Conservation (phyloP, 2,113 vertebrate species). For the Toxotes chatareus region DNA sequence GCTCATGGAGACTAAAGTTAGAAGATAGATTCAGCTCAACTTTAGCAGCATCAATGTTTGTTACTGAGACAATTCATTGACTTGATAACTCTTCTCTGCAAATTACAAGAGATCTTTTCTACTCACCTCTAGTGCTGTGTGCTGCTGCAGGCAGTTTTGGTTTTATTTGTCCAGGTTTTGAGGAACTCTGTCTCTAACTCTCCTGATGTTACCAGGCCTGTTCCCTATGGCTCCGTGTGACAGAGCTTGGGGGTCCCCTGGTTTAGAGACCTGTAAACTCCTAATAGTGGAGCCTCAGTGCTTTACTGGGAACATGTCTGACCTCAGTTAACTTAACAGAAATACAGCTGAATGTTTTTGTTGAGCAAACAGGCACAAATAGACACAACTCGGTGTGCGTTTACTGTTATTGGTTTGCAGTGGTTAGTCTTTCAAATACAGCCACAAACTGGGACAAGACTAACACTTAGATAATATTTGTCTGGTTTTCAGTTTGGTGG, state of each 20-base stretch:
- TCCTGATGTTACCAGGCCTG: background rate
- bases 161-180: background rate
- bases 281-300: constrained; percentile 57
- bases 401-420: constrained; percentile 5
- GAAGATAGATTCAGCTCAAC: background rate
- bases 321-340: constrained; percentile 62
- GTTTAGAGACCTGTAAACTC: constrained; percentile 40
- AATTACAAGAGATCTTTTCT: background rate
- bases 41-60: background rate
- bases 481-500: constrained; percentile 2
- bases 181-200: background rate
- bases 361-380: constrained; percentile 65
- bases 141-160: background rate
- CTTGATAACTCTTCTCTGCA: background rate
- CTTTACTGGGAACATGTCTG: constrained; percentile 52
- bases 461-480: constrained; percentile 23
- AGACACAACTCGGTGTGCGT: constrained; percentile 15
- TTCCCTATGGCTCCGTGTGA: background rate
- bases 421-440: background rate
- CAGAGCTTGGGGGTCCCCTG: background rate
- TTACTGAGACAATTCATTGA: background rate
- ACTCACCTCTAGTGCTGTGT: background rate
- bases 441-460: background rate
- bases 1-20: background rate
- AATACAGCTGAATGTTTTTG: constrained; percentile 58